Percentiles rank a stretch among this genome's conserved stretches.
Evolutionary conservation across 2,888 invertebrate genomes (phyloP).

Genomic region (Clivina fossor): DNA sequence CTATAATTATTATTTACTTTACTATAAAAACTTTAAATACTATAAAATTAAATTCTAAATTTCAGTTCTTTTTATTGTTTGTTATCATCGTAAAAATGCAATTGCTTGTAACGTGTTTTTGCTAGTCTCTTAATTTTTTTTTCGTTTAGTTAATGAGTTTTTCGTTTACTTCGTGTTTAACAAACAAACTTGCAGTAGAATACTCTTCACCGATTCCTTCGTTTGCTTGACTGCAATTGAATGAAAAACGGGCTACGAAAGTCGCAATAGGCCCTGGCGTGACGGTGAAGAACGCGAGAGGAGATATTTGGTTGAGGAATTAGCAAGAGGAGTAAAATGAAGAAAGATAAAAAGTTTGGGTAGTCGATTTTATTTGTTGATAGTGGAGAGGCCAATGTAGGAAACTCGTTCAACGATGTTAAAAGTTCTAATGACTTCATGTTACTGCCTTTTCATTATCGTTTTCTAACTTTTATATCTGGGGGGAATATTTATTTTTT

Average conservation of each 20-base stretch:
- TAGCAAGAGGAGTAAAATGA: conserved; percentile 12
- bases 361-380: conserved; percentile 28
- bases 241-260: too few relatives aligned
- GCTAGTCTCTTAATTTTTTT: conserved; percentile 1
- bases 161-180: conserved; percentile 15
- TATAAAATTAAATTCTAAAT: too few relatives aligned
- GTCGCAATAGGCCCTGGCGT: too few relatives aligned
- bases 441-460: conserved; percentile 21
- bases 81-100: conserved; percentile 7
- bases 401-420: conserved; percentile 9
- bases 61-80: neutral
- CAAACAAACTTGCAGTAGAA: conserved; percentile 13
- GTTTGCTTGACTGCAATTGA: neutral
- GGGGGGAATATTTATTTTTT: conserved; percentile 6
- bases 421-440: conserved; percentile 21
- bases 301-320: too few relatives aligned
- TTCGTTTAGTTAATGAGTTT: conserved; percentile 25
- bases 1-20: too few relatives aligned
- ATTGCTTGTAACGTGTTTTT: conserved; percentile 11
- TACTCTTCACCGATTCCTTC: too few relatives aligned
- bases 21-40: too few relatives aligned
- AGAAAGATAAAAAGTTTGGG: conserved; percentile 26
- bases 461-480: neutral
- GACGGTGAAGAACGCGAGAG: too few relatives aligned
- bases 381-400: conserved; percentile 9